Base-by-base conservation (phyloP, 2,113 vertebrate species). In the Chrysemys picta region DNA sequence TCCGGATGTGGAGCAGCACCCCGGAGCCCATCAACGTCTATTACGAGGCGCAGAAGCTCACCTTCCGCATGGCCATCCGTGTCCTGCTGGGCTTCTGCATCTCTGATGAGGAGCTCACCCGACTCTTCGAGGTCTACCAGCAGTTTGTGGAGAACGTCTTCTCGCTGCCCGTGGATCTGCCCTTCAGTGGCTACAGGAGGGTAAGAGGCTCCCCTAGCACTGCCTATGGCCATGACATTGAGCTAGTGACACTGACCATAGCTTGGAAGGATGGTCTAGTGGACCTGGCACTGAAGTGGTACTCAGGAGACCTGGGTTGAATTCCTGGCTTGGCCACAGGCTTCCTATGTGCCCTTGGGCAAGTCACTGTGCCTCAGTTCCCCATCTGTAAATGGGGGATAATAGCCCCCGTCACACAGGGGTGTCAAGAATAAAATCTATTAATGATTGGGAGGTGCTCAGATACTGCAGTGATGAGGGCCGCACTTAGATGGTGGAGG, bases 81-180 rank as follows among this genome's bases (percentile, higher is more conserved):
- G 99, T 99, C 84, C 98, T 99, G 85, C 98, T 99, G 95, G 99
- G 99, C 0, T 99, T 99, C 98, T 98, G 99, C 75, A 98, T 99
- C 82, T 99, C 99, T 0, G 99, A 99, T 4, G 99, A 99, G 93
- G 99, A 99, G 85, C 99, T 99, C 79, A 97, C 91, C 10, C 98
- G 98, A 80, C 98, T 99, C 89, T 99, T 99, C 3, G 97, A 98
- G 59, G 99, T 99, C 95, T 99, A 99, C 97, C 99, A 99, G 98
- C 99, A 99, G 86, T 99, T 99, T 1, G 99, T 99, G 79, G 99
- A 99, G 97, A 99, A 99, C 1, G 99, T 99, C 88, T 99, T 99
- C 98, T 99, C 99, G 59, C 90, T 99, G 95, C 99, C 99, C 0
- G 98, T 99, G 29, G 99, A 99, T 90, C 97, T 99, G 98, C 99